A percentile compares a stretch with the other conserved stretches of the same genome.
Conservation (phyloP, 2,888 invertebrate genomes). For the Drosophila niveifrons region DNA sequence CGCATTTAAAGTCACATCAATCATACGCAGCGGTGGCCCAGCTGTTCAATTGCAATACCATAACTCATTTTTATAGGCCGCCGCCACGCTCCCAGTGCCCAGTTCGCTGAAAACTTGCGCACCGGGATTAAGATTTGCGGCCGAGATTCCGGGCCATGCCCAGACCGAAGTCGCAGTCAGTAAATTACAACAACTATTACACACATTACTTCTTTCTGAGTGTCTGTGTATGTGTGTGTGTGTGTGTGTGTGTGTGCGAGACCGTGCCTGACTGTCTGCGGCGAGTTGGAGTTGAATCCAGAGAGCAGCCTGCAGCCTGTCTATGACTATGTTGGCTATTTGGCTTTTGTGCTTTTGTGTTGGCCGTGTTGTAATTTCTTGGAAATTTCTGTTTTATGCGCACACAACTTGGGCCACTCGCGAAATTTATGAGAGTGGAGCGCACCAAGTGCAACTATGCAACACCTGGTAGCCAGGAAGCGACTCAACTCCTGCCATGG, state of each 20-base stretch:
- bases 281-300: slow-evolving; percentile 14
- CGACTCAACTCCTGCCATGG: slow-evolving; percentile 15
- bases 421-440: slow-evolving; percentile 77
- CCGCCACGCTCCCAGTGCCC: slow-evolving; percentile 54
- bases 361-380: slow-evolving; percentile 80
- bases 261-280: slow-evolving; percentile 58
- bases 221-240: background rate
- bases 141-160: slow-evolving; percentile 69
- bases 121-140: slow-evolving; percentile 83
- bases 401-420: slow-evolving; percentile 52
- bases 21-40: slow-evolving; percentile 82
- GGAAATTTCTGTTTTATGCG: slow-evolving; percentile 80
- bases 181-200: slow-evolving; percentile 83
- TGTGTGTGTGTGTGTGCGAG: background rate
- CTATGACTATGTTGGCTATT: slow-evolving; percentile 23
- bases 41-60: slow-evolving; percentile 81
- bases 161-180: slow-evolving; percentile 61
- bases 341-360: slow-evolving; percentile 63
- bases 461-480: slow-evolving; percentile 74
- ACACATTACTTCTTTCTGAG: slow-evolving; percentile 19
- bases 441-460: slow-evolving; percentile 54
- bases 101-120: slow-evolving; percentile 82
- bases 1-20: slow-evolving; percentile 79
- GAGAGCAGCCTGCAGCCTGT: slow-evolving; percentile 31
- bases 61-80: slow-evolving; percentile 82